Evolutionary conservation across 2,113 vertebrate genomes (phyloP), one percentile per base, ranked within the genome.

Genomic region (Bujurquina vittata): DNA sequence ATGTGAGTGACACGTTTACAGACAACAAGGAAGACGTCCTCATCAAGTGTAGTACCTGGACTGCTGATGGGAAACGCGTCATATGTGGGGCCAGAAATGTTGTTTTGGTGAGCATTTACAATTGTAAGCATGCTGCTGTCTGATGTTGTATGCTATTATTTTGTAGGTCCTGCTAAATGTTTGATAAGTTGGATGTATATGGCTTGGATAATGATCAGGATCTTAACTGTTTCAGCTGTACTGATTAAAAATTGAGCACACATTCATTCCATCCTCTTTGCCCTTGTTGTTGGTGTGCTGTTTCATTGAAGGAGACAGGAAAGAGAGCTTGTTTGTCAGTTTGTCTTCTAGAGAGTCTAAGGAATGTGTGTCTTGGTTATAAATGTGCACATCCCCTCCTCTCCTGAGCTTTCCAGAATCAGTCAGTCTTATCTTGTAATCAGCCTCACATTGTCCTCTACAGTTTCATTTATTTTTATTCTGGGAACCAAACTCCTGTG

Each of bases 21-120:
- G 96, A 94, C 7, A 83, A 89, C 7, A 86, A 95, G 15, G 96
- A 97, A n/a, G 96, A 96, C 0, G 95, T 97, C 33, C 87, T 95
- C 3, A 96, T 98, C 67, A 97, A 97, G 76, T 99, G 97, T 83
- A 96, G 95, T 93, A 97, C 96, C 3, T 99, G 98, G 98, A 97
- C 96, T 3, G 88, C 94, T 5, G 96, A 97, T 46, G 93, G 97
- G 73, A 84, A 93, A n/a, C 87, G 61, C 18, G 84, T 99, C 85
- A 94, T 97, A 81, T 97, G 96, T 77, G 97, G 96, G 11, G 97
- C 96, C 55, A 97, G 95, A 87, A 97, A 97, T 54, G 95, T 94
- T 8, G 95, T 96, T 77, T 95, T 98, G 94, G 98, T 99, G 94
- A 97, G 98, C 92, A 78, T 54, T 29, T 60, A 22, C 11, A 2